Evolutionary conservation across 2,113 vertebrate species (phyloP).

Genomic region (Naja naja): DNA sequence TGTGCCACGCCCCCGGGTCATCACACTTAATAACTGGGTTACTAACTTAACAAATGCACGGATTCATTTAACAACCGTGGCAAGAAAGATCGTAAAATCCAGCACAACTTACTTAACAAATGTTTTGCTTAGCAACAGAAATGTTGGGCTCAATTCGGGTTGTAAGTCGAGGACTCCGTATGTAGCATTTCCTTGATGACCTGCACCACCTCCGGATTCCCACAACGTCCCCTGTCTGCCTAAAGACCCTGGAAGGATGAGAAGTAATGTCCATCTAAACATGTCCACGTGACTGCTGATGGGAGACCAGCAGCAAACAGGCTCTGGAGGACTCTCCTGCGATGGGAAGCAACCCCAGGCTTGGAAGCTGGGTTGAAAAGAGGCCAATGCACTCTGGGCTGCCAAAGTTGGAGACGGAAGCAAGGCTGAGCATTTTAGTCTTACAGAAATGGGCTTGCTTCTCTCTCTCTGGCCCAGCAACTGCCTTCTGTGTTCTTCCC

Average conservation of each 20-base stretch:
- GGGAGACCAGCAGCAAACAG: not conserved
- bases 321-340: not conserved
- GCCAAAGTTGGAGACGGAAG: not conserved
- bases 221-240: not conserved
- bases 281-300: not conserved
- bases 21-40: not conserved
- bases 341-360: not conserved
- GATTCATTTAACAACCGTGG: not conserved
- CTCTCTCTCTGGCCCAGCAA: not conserved
- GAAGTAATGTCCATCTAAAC: not conserved
- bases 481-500: not conserved
- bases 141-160: not conserved
- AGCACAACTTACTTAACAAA: not conserved
- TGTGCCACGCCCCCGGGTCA: no score
- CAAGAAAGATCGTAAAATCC: not conserved
- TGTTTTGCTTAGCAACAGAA: not conserved
- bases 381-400: not conserved
- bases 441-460: constrained; percentile 14
- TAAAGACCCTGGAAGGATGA: no score
- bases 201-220: no score
- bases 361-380: not conserved
- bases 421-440: not conserved
- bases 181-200: not conserved
- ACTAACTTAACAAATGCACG: not conserved
- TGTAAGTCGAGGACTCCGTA: not conserved